Conservation (phyloP, 2,113 vertebrate species). For the Ammodytes dubius region DNA sequence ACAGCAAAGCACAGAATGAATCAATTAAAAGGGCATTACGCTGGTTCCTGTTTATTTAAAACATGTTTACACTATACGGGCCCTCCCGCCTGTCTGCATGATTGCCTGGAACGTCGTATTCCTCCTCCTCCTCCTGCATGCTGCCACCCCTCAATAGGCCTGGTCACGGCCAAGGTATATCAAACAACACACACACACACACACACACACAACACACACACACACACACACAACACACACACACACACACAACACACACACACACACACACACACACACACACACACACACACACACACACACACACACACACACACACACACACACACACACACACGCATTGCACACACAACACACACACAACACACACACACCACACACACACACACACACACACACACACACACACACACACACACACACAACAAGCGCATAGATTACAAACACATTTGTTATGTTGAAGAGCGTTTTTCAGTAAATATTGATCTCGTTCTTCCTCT, state of each 20-base stretch:
- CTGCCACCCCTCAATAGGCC: constrained; percentile 67
- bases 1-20: constrained; percentile 88
- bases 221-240: constrained; percentile 35
- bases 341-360: constrained; percentile 17
- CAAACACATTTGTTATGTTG: constrained; percentile 84
- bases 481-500: constrained; percentile 81
- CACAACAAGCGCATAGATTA: constrained; percentile 71
- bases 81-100: constrained; percentile 81
- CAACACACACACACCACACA: constrained; percentile 35
- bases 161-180: constrained; percentile 77
- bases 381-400: constrained; percentile 23
- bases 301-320: constrained; percentile 33
- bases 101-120: constrained; percentile 82
- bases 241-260: too few relatives aligned
- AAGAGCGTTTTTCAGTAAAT: constrained; percentile 80
- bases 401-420: constrained; percentile 35
- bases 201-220: constrained; percentile 35
- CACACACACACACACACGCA: constrained; percentile 25
- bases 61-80: constrained; percentile 87
- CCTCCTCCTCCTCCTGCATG: constrained; percentile 61
- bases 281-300: constrained; percentile 34
- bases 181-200: constrained; percentile 47
- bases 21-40: constrained; percentile 90
- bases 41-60: constrained; percentile 91
- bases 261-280: constrained; percentile 41